These are phyloP conservation scores for Mugil cephalus DNA, from an alignment of 2,113 vertebrate genomes.

Conservation along the genomic window DNA sequence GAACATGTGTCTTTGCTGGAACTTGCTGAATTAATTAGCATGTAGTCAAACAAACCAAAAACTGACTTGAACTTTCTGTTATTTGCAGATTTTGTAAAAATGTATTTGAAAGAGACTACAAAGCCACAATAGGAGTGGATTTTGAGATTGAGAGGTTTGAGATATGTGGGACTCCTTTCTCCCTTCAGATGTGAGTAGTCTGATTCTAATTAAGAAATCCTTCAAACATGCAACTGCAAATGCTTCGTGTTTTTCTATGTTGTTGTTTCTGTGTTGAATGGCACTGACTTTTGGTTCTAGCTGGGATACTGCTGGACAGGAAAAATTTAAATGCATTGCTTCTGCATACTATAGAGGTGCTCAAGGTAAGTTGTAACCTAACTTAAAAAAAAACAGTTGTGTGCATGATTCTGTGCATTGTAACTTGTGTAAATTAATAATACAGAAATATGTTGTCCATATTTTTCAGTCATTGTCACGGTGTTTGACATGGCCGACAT, in stretches of 20 bases:
- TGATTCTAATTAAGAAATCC: background rate
- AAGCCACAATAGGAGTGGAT: conserved; percentile 95
- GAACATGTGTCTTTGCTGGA: too few species aligned
- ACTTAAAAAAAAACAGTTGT: background rate
- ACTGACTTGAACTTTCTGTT: background rate
- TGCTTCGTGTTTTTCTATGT: background rate
- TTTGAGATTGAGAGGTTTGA: conserved; percentile 95
- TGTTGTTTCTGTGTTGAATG: background rate
- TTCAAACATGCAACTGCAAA: background rate
- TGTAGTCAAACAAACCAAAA: too few species aligned
- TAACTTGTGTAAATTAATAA: background rate
- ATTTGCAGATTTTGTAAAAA: conserved; percentile 91
- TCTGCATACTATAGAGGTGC: conserved; percentile 94
- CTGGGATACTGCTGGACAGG: conserved; percentile 97
- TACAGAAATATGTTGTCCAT: conserved; percentile 1
- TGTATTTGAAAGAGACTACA: conserved; percentile 90
- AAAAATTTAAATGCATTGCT: conserved; percentile 96
- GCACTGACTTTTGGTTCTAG: conserved; percentile 77
- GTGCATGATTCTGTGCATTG: background rate
- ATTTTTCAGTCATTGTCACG: conserved; percentile 76
- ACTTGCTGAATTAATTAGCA: too few species aligned
- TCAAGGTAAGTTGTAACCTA: conserved; percentile 80
- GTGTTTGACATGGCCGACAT: conserved; percentile 84
- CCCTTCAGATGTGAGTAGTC: conserved; percentile 91
- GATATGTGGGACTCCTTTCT: conserved; percentile 88